phyloP scores from a whole-genome alignment of 2,113 vertebrate genomes.

The Cololabis saira region DNA sequence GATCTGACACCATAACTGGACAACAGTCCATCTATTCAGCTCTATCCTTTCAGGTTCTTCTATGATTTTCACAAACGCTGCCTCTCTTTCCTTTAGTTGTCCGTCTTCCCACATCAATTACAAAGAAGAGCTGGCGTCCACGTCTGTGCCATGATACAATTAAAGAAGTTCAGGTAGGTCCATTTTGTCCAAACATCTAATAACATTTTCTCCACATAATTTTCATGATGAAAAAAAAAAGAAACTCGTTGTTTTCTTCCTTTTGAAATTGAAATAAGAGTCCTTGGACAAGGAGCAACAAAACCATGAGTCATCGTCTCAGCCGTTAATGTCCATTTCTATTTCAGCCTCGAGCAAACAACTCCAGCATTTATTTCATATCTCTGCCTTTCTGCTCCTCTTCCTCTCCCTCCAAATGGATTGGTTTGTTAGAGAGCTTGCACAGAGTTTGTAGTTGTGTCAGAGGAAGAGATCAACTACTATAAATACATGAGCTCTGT shows the following conservation, averaged over 20 bases:
- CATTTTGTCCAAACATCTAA: conserved; percentile 10
- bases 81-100: conserved; percentile 8
- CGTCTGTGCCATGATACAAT: conserved; percentile 12
- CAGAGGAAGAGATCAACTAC: conserved; percentile 53
- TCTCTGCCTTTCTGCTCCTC: conserved; percentile 32
- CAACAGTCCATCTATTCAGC: conserved; percentile 68
- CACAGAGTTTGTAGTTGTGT: conserved; percentile 53
- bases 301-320: conserved; percentile 27
- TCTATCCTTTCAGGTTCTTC: background rate
- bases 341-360: conserved; percentile 53
- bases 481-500: conserved; percentile 72
- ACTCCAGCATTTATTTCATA: conserved; percentile 33
- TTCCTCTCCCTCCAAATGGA: conserved; percentile 37
- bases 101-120: conserved; percentile 18
- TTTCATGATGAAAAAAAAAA: conserved; percentile 4
- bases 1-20: conserved; percentile 62
- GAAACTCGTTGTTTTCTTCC: conserved; percentile 1
- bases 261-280: conserved; percentile 8
- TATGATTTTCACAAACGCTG: conserved; percentile 2
- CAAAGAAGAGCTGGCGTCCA: conserved; percentile 15
- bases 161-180: conserved; percentile 22
- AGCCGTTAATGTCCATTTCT: conserved; percentile 31
- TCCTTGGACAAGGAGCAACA: background rate
- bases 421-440: conserved; percentile 58
- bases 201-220: conserved; percentile 9